Evolutionary conservation across 1,140 invertebrate genomes (phyloP), one percentile per base, ranked within the genome.

Genomic region (Pectinophora gossypiella): DNA sequence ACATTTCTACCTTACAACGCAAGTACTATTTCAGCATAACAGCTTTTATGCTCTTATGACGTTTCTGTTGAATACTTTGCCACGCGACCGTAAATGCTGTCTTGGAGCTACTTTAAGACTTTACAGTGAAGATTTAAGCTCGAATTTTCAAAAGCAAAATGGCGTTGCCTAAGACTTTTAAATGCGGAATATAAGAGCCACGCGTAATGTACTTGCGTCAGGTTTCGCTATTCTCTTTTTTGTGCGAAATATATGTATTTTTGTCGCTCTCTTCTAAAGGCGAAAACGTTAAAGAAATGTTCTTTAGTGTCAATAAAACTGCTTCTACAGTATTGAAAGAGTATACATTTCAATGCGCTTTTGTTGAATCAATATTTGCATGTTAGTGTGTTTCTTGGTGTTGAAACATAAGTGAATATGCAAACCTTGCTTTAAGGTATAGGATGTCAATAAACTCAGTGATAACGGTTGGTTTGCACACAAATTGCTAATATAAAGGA

Each of bases 141-240:
- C 1, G 32, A 45, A 20, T 45, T 44, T 52, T 19, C 2, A 12
- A 32, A 13, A 19, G 5, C 10, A 12, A 10, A 7, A 1, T 9
- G 5, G 10, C 16, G 42, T 21, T 13, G 10, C 16, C 35, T 23
- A 40, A 15, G 38, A 12, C 48, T 12, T 21, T 52, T 51, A 32
- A 12, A 2, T 32, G 27, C 9, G 13, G 19, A 19, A 19, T 13
- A 19, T 15, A n/a, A 1, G 2, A 19, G 50, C 50, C 50, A 52
- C 50, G 50, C 50, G 50, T 52, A 52, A 52, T 44, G 43, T 52
- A 52, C 50, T 52, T 35, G 50, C 27, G 32, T 42, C 50, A 16
- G 40, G 40, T 52, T 52, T 45, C 12, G 21, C 15, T 23, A 12
- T 36, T 44, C 22, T 52, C 45, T 52, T 52, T 52, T 43, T 23